Percentiles rank a stretch among this genome's conserved stretches.
These are phyloP conservation scores for Cheirogaleus medius DNA, from an alignment of 2,113 vertebrate species.

Conservation along the genomic window DNA sequence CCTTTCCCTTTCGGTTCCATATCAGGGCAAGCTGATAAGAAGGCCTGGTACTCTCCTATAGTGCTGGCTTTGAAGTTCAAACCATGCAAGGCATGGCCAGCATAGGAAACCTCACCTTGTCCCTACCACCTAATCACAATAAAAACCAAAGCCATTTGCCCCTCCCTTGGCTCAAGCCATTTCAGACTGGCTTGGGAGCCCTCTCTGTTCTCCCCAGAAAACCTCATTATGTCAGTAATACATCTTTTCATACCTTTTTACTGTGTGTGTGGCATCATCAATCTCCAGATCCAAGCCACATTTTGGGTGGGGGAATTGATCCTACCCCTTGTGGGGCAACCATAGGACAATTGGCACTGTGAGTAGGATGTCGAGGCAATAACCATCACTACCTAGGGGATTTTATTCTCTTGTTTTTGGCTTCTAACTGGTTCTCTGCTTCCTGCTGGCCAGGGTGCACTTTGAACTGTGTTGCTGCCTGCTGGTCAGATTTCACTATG, in stretches of 20 bases:
- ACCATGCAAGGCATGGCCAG: neutral
- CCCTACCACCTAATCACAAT: neutral
- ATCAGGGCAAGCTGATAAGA: constrained; percentile 8
- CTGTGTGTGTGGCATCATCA: neutral
- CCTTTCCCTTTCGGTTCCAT: neutral
- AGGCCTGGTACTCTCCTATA: neutral
- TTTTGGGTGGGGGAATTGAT: neutral
- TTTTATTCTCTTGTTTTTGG: constrained; percentile 1
- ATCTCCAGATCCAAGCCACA: neutral
- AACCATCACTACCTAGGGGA: neutral
- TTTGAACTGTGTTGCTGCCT: neutral
- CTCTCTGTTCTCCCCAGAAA: neutral
- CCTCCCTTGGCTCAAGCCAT: constrained; percentile 15
- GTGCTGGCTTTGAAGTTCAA: neutral
- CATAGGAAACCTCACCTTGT: neutral
- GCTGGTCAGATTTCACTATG: neutral
- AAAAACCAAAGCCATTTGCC: neutral
- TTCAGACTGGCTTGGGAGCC: neutral
- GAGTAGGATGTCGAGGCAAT: constrained; percentile 31
- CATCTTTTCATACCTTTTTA: neutral
- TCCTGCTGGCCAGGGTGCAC: neutral
- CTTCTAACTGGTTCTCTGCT: neutral
- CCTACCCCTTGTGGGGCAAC: neutral
- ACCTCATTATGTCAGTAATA: neutral
- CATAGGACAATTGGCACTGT: neutral